Conservation (phyloP, 2,888 invertebrate genomes). For the Eupithecia pulchellata region DNA sequence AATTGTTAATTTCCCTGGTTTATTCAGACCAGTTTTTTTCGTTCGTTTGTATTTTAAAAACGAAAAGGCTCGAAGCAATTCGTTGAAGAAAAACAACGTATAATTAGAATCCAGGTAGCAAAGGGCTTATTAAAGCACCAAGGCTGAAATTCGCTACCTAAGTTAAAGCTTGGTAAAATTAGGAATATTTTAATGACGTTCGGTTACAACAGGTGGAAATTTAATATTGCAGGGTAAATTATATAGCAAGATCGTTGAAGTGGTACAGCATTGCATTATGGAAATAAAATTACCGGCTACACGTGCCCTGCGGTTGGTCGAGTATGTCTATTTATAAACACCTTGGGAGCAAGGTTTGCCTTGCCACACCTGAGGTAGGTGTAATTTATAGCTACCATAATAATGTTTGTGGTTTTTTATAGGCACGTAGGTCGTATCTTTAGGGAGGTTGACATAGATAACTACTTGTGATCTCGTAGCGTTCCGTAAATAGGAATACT, state of each 20-base stretch:
- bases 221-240: conserved; percentile 28
- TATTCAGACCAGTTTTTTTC: neutral
- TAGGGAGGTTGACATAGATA: neutral
- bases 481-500: too few relatives aligned
- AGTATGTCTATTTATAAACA: conserved; percentile 3
- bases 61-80: conserved; percentile 18
- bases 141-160: conserved; percentile 6
- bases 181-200: conserved; percentile 23
- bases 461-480: neutral
- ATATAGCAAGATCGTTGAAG: conserved; percentile 24
- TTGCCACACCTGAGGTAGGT: neutral
- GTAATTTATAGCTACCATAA: neutral
- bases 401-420: neutral
- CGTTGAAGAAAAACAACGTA: conserved; percentile 14
- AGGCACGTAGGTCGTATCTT: neutral
- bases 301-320: conserved; percentile 23
- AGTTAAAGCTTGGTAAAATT: conserved; percentile 21
- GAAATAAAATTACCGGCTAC: conserved; percentile 39
- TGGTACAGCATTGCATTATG: conserved; percentile 31
- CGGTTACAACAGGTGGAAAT: conserved; percentile 21
- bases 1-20: neutral
- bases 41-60: conserved; percentile 13
- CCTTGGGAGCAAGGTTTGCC: neutral
- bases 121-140: conserved; percentile 10
- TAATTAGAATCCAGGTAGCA: conserved; percentile 16